Base-by-base conservation (phyloP, 2,888 invertebrate genomes). In the Polia nebulosa region DNA sequence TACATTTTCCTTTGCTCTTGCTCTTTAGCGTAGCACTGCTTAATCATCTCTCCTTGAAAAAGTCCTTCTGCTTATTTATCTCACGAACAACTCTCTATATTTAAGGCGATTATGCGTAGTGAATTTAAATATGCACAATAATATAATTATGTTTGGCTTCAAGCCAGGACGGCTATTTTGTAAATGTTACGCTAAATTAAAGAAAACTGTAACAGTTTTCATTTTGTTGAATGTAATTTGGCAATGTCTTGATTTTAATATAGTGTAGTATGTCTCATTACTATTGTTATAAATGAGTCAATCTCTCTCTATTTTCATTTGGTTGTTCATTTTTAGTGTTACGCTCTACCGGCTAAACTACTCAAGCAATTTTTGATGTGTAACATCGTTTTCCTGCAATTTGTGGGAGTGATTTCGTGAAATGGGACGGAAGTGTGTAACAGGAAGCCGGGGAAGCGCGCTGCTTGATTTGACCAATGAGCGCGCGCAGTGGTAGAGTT, bases 41-140 rank as follows among this genome's bases (percentile, higher is more conserved):
- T 32, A 11, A n/a, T 44, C 13, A 55, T 15, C 13, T 1, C 34
- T 44, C 36, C 74, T 56, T 56, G 53, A 74, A 36, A 45, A 25
- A 9, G 1, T 25, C 25, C 45, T 25, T 53, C 25, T 49, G 29
- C 8, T 49, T n/a, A 58, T 52, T 52, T 68, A 55, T 44, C 25
- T 59, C 13, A 44, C 5, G 8, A 4, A 32, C 51, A 45, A 32
- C 53, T 49, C 56, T 57, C 36, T 65, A 32, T 60, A 65, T 64
- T 64, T 65, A 66, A 66, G 60, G 34, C 57, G 51, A 72, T 63
- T 55, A 56, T 59, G 67, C 61, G 74, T 78, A 51, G 34, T 57
- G 67, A 78, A 78, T 76, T 76, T 73, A 55, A 76, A 78, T 51
- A n/a, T n/a, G n/a, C n/a, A 78, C 49, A 65, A 58, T 45, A 39